Evolutionary conservation across 37 sponge, comb jelly and placozoan species (phyloP).

Genomic region (Crambe crambe): DNA sequence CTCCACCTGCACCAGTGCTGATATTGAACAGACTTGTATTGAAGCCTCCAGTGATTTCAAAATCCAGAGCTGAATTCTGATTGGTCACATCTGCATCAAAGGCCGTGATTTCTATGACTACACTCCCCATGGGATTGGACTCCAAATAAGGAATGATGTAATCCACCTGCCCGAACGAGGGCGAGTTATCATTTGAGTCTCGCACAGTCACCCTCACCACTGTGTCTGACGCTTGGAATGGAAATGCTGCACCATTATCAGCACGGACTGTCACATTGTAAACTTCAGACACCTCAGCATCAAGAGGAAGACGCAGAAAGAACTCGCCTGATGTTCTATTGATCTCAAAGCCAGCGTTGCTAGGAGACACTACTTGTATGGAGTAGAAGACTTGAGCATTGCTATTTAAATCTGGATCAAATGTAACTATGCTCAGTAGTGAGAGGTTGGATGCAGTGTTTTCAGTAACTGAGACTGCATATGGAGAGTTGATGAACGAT

Average conservation of each 20-base stretch:
- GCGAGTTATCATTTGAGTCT: constrained; percentile 78
- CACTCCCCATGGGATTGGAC: constrained; percentile 14
- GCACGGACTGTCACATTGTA: constrained; percentile 33
- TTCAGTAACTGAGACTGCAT: constrained; percentile 34
- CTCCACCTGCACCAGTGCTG: constrained; percentile 29
- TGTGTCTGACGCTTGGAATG: not conserved
- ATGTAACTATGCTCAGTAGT: constrained; percentile 39
- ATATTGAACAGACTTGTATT: constrained; percentile 52
- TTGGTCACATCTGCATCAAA: constrained; percentile 60
- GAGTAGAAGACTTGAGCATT: constrained; percentile 31
- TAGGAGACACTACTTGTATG: not conserved
- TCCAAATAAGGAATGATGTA: constrained; percentile 39
- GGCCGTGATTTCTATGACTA: constrained; percentile 32
- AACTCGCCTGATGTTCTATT: constrained; percentile 48
- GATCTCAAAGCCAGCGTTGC: constrained; percentile 22
- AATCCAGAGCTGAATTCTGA: constrained; percentile 32
- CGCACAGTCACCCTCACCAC: constrained; percentile 24
- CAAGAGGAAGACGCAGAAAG: not conserved
- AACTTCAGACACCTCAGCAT: constrained; percentile 32
- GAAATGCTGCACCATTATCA: constrained; percentile 29
- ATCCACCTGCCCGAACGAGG: constrained; percentile 25
- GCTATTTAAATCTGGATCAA: constrained; percentile 58
- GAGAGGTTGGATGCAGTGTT: constrained; percentile 3
- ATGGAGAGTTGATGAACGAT: constrained; percentile 30
- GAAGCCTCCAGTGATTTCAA: constrained; percentile 23